phyloP scores from a whole-genome alignment of 1,140 invertebrate species.

The Anthonomus grandis region DNA sequence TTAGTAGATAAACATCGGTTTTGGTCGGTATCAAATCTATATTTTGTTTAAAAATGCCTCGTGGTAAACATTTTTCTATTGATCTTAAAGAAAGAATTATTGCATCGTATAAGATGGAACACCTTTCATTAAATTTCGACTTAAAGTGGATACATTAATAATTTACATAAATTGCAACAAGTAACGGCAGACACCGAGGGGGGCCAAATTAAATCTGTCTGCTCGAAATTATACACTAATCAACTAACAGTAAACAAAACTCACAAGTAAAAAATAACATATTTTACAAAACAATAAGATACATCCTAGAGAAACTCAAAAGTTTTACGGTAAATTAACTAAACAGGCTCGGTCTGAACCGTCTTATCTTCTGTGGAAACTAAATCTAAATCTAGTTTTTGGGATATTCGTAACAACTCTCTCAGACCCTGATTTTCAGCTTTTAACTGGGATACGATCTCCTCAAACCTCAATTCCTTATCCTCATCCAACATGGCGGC shows the following conservation, averaged over 20 bases:
- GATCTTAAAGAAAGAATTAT: no score
- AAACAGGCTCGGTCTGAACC: constrained; percentile 57
- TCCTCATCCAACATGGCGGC: constrained; percentile 82
- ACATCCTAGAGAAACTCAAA: constrained; percentile 7
- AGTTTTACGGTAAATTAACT: constrained; percentile 1
- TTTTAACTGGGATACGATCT: constrained; percentile 69
- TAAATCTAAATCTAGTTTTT: constrained; percentile 57
- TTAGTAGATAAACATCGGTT: no score
- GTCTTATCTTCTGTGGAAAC: constrained; percentile 59
- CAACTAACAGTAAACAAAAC: constrained; percentile 22
- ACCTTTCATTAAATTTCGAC: no score
- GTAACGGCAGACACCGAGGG: no score
- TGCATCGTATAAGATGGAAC: no score
- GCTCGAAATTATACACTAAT: constrained; percentile 8
- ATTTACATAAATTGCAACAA: no score
- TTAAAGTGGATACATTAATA: no score
- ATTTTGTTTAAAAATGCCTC: no score
- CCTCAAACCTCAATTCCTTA: constrained; percentile 66
- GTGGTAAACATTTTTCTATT: no score
- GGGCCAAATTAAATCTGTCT: neutral
- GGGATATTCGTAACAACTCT: constrained; percentile 66
- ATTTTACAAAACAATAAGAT: constrained; percentile 10
- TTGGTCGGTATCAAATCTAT: no score
- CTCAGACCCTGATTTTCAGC: constrained; percentile 79
- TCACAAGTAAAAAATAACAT: constrained; percentile 19